Percentiles rank a stretch among this genome's conserved stretches.
phyloP scores from a whole-genome alignment of 2,797 vertebrate genomes.

The Apogon talboti region DNA sequence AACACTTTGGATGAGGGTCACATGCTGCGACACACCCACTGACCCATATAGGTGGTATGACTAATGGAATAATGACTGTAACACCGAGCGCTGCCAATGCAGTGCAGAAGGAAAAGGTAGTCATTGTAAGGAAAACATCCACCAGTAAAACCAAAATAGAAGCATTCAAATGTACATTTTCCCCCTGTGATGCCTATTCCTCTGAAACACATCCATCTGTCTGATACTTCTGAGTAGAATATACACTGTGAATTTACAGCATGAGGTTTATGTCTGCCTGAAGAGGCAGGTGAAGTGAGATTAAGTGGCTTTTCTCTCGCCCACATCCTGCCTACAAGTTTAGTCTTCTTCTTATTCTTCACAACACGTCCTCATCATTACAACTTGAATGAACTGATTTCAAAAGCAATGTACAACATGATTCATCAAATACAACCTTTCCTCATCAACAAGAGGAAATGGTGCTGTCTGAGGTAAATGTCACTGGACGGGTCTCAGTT shows the following conservation, averaged over 20 bases:
- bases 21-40: constrained; percentile 23
- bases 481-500: constrained; percentile 9
- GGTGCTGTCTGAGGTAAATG: constrained; percentile 9
- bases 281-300: constrained; percentile 15
- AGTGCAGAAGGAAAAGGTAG: constrained; percentile 14
- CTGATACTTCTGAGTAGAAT: constrained; percentile 18
- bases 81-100: constrained; percentile 2
- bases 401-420: background rate
- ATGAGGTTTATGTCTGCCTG: constrained; percentile 16
- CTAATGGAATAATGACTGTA: constrained; percentile 33
- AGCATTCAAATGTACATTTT: background rate
- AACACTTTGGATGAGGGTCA: constrained; percentile 24
- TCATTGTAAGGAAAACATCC: background rate
- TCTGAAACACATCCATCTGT: constrained; percentile 15
- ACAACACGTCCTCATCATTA: background rate
- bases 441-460: constrained; percentile 6
- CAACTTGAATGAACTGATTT: constrained; percentile 9
- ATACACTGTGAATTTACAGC: constrained; percentile 53
- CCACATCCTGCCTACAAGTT: background rate
- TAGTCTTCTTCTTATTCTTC: background rate
- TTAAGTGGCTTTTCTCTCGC: constrained; percentile 11
- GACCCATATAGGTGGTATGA: constrained; percentile 37
- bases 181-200: background rate
- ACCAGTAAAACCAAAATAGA: constrained; percentile 1
- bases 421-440: background rate